These are phyloP conservation scores for Apostichopus californicus DNA, from an alignment of 35 echinoderm and acorn worm genomes.

Conservation along the genomic window DNA sequence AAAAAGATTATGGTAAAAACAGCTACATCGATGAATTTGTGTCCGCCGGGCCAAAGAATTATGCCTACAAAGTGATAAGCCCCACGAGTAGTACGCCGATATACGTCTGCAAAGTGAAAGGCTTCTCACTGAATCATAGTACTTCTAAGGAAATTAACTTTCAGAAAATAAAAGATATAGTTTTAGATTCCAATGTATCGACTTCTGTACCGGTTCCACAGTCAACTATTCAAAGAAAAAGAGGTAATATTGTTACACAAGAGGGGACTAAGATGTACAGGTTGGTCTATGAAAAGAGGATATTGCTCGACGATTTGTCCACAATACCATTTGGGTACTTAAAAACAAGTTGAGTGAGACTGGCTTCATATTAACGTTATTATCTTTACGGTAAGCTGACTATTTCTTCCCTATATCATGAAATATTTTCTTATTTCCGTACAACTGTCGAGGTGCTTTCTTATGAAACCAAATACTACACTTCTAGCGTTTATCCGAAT, in stretches of 20 bases:
- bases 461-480: too few relatives aligned
- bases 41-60: conserved; percentile 61
- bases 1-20: conserved; percentile 38
- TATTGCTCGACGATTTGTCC: neutral
- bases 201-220: neutral
- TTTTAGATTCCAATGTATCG: neutral
- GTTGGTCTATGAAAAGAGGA: conserved; percentile 11
- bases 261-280: neutral
- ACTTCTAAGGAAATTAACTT: conserved; percentile 28
- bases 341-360: neutral
- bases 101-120: conserved; percentile 46
- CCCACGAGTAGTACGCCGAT: neutral
- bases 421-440: too few relatives aligned
- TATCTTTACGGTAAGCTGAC: too few relatives aligned
- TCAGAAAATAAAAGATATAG: neutral
- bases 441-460: too few relatives aligned
- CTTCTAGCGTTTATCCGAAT: too few relatives aligned
- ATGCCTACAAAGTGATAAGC: conserved; percentile 34
- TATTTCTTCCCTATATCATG: too few relatives aligned
- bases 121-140: conserved; percentile 17
- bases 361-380: too few relatives aligned
- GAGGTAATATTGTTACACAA: neutral
- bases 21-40: conserved; percentile 56
- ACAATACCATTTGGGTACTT: conserved; percentile 10
- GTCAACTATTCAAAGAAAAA: neutral